These are phyloP conservation scores for Barbus barbus DNA, from an alignment of 2,113 vertebrate genomes.

Conservation along the genomic window DNA sequence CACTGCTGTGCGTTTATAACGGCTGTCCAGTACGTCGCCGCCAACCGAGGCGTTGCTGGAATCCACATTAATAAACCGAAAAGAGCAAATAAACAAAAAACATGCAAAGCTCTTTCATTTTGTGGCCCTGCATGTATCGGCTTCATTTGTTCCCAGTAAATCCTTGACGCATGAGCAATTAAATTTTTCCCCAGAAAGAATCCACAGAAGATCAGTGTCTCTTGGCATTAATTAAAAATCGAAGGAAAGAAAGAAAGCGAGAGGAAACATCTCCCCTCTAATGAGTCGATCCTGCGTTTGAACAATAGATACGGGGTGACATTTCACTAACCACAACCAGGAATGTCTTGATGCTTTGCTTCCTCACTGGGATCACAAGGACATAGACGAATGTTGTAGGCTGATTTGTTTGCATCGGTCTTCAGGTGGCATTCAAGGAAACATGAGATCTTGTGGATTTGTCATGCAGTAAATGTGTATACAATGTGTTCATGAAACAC, in stretches of 20 bases:
- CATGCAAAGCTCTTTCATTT: constrained; percentile 19
- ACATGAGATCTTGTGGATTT: neutral
- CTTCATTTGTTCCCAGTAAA: constrained; percentile 41
- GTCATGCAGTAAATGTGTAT: neutral
- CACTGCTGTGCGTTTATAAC: neutral
- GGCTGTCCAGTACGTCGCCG: neutral
- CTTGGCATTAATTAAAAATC: constrained; percentile 24
- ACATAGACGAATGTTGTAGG: neutral
- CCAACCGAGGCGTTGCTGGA: neutral
- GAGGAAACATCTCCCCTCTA: constrained; percentile 32
- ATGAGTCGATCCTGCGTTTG: constrained; percentile 13
- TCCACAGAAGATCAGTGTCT: constrained; percentile 29
- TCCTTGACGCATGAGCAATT: constrained; percentile 41
- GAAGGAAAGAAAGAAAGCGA: constrained; percentile 5
- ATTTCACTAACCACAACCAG: neutral
- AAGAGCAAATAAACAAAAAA: constrained; percentile 15
- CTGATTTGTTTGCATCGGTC: constrained; percentile 1
- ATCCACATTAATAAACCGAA: constrained; percentile 10
- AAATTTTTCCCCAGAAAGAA: constrained; percentile 46
- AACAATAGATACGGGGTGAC: constrained; percentile 22
- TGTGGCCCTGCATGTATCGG: neutral
- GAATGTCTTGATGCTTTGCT: neutral
- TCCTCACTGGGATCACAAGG: constrained; percentile 1
- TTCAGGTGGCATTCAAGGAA: constrained; percentile 6
- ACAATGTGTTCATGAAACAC: neutral